Evolutionary conservation across 2,113 vertebrate species (phyloP).

Genomic region (Smithornis capensis): DNA sequence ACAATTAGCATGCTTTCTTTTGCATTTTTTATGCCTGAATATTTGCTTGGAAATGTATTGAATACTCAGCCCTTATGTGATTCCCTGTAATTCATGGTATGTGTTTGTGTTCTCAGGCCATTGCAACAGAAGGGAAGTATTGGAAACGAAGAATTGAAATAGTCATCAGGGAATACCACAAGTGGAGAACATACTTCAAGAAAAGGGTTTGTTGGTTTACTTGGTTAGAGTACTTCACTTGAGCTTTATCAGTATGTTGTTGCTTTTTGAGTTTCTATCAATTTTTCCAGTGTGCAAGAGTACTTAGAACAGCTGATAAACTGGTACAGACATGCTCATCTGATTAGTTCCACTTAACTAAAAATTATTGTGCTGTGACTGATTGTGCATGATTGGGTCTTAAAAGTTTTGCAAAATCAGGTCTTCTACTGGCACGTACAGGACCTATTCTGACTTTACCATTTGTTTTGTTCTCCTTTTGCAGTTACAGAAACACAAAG

Average conservation of each 20-base stretch:
- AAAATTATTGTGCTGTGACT: neutral
- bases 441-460: neutral
- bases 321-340: neutral
- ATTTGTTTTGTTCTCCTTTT: neutral
- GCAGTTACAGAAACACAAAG: slow-evolving; percentile 96
- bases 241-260: neutral
- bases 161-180: slow-evolving; percentile 95
- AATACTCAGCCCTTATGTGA: neutral
- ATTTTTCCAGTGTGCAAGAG: neutral
- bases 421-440: neutral
- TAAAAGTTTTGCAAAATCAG: neutral
- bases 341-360: neutral
- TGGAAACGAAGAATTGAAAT: slow-evolving; percentile 96
- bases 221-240: neutral
- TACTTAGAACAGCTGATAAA: neutral
- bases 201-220: slow-evolving; percentile 83
- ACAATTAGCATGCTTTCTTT: slow-evolving; percentile 41
- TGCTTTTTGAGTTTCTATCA: neutral
- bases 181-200: slow-evolving; percentile 99
- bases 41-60: slow-evolving; percentile 23
- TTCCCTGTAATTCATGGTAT: neutral
- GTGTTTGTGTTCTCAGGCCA: slow-evolving; percentile 73
- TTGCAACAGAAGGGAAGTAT: slow-evolving; percentile 88
- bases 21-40: slow-evolving; percentile 39
- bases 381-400: neutral